Evolutionary conservation across 2,888 invertebrate genomes (phyloP), one percentile per base, ranked within the genome.

Genomic region (Drosophila diplacantha): DNA sequence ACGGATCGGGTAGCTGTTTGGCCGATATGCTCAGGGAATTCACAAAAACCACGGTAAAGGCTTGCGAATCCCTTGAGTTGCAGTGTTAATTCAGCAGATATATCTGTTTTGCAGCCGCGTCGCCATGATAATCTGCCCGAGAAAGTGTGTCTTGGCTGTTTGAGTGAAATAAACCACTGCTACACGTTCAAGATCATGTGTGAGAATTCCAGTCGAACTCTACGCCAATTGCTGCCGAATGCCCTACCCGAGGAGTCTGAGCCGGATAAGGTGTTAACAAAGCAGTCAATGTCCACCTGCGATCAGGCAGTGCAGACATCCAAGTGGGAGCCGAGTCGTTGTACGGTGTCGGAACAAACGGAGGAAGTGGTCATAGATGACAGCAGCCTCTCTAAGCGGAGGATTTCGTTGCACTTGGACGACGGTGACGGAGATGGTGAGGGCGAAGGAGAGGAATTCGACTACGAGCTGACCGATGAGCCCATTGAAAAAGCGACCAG

Each of bases 111-210:
- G 2, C 44, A 87, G 88, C 85, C 87, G 12, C 73, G 75, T 3
- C 76, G 70, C n/a, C 61, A 74, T 6, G 89, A 89, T 61, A 87
- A 86, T 22, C 61, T 89, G 41, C 89, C 89, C 3, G 78, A 79
- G 14, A 87, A 84, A 50, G 87, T 89, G 0, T 89, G 89, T 50
- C 69, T 87, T 0, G 69, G 73, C 6, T 89, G 89, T 61, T 84
- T 89, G 6, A 85, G 86, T 37, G 87, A 88, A 63, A 88, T 88
- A 4, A 88, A 87, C 72, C 85, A 85, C 4, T 87, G 88, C 38
- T 86, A 83, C 44, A 83, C 87, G 0, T 89, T 89, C 53, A 89
- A 88, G 69, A 82, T 87, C 12, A 88, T 87, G 62, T 89, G 88
- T 47, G 87, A 88, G 52, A 87, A 83, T 34, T 86, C 88, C 0